Evolutionary conservation across 1,140 invertebrate genomes (phyloP).

Genomic region (Papilio polytes): DNA sequence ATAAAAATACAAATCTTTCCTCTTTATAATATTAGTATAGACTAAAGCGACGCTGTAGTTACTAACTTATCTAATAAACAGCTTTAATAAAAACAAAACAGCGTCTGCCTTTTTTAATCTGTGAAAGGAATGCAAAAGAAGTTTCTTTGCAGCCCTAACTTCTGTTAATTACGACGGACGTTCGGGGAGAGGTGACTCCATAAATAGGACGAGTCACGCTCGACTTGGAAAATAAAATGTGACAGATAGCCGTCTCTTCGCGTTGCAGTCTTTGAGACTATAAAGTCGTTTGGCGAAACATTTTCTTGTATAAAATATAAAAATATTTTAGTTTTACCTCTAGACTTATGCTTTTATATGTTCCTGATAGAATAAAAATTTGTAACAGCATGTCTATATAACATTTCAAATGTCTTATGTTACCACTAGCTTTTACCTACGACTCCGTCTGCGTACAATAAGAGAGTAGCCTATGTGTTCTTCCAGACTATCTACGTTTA

Average conservation of each 20-base stretch:
- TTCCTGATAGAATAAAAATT: no score
- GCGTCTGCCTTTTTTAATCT: neutral
- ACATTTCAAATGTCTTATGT: no score
- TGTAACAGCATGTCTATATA: no score
- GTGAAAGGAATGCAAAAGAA: constrained; percentile 17
- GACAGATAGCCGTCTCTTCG: constrained; percentile 2
- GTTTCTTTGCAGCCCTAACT: constrained; percentile 42
- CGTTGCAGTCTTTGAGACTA: constrained; percentile 32
- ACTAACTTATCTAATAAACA: neutral
- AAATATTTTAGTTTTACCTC: neutral
- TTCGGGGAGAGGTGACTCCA: constrained; percentile 40
- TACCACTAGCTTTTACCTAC: no score
- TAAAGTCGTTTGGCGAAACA: constrained; percentile 1
- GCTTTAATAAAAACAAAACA: neutral
- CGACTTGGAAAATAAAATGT: constrained; percentile 46
- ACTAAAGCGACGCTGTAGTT: no score
- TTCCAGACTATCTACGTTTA: no score
- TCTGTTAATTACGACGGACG: constrained; percentile 44
- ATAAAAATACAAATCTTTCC: no score
- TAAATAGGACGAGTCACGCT: constrained; percentile 34
- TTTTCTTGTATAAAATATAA: neutral
- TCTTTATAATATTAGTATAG: no score
- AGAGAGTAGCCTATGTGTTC: no score
- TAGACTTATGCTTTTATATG: neutral
- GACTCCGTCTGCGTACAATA: no score